phyloP scores from a whole-genome alignment of 2,797 vertebrate genomes.

The Acropternis orthonyx region DNA sequence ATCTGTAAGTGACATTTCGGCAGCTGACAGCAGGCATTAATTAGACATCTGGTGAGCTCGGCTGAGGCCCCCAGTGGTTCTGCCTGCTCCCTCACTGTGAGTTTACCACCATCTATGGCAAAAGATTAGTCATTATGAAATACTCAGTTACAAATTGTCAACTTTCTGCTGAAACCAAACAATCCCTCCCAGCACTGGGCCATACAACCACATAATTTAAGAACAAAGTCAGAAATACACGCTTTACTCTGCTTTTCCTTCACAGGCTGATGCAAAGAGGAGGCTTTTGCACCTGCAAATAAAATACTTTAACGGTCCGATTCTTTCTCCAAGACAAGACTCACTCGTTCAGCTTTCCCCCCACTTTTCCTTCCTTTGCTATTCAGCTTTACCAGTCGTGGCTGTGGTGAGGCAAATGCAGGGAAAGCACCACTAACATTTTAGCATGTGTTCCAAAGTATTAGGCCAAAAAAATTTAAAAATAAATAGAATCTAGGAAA shows the following conservation, averaged over 20 bases:
- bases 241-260: constrained; percentile 7
- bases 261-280: background rate
- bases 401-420: background rate
- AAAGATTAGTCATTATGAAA: constrained; percentile 49
- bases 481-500: background rate
- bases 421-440: background rate
- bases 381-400: background rate
- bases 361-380: background rate
- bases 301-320: background rate
- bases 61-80: constrained; percentile 49
- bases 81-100: constrained; percentile 47
- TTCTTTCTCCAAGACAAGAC: background rate
- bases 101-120: constrained; percentile 3
- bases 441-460: background rate
- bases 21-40: constrained; percentile 76
- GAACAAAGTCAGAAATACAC: background rate
- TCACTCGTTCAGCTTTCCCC: background rate
- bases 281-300: background rate
- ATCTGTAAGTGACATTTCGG: constrained; percentile 74
- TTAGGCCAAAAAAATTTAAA: background rate
- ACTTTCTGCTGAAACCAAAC: constrained; percentile 56
- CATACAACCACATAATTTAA: background rate
- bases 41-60: constrained; percentile 74
- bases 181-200: background rate
- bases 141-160: constrained; percentile 60